Evolutionary conservation across 2,797 vertebrate genomes (phyloP), one percentile per base, ranked within the genome.

Genomic region (Decapterus maruadsi): DNA sequence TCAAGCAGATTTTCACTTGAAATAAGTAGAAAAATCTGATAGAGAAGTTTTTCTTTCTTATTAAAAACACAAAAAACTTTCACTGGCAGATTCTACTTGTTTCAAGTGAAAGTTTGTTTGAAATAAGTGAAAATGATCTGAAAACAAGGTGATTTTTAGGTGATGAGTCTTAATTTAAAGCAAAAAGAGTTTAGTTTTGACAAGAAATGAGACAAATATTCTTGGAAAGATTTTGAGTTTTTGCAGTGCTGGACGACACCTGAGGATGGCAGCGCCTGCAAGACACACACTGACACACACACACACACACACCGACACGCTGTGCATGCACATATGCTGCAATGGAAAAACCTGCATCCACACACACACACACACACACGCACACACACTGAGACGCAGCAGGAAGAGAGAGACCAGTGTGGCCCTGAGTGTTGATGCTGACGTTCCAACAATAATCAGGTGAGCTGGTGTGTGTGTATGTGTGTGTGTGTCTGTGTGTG

Each of bases 201-300:
- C 26, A 1, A 26, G 26, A 26, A 26, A 26, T 26, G 26, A 26
- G 26, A 26, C 26, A 26, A n/a, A n/a, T 26, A 1, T 26, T 26
- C 26, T 26, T 26, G 26, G 26, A 26, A 26, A 26, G 26, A 26
- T 26, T 26, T 26, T 26, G 26, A 26, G 26, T 26, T 26, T 26
- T 26, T 26, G 26, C 26, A 26, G 26, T 26, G 26, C 3, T 26
- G 26, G 85, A 75, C 90, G 87, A 92, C 84, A 87, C 82, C 89
- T 91, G 74, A 90, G 78, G 86, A 83, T 64, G 60, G 26, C 58
- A 61, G 77, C 71, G 77, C 54, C 79, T 81, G 77, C 61, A 84
- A 82, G 62, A 77, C 77, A 79, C 31, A 75, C 76, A 75, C 29
- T 16, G 66, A 65, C 62, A 64, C 14, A 34, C 36, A 73, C 17